Base-by-base conservation (phyloP, 2,113 vertebrate genomes). In the Sceloporus undulatus region DNA sequence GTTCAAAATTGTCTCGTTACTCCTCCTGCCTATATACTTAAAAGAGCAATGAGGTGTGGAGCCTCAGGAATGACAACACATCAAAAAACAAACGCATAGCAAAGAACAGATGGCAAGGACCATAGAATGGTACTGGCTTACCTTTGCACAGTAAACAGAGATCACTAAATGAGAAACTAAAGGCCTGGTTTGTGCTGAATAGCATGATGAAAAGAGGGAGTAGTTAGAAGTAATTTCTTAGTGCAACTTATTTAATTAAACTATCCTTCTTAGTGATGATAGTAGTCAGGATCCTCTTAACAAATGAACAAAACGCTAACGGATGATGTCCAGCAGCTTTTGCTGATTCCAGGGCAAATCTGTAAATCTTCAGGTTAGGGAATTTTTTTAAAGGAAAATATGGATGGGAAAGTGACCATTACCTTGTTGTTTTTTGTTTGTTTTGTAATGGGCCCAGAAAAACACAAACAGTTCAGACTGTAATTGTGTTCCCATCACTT, bases 1-100 rank as follows among this genome's bases (percentile, higher is more conserved):
- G 83, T 85, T 85, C 13, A 85, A 9, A 85, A 76, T 75, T 62
- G 54, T 73, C 42, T 73, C 48, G 9, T n/a, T 85, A 34, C 34
- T 75, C n/a, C 40, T 40, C 59, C 27, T 83, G 18, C 27, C 52
- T 21, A 85, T n/a, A 9, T 59, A 38, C 21, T 48, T n/a, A 54
- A 21, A 6, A 40, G n/a, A 10, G 59, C 10, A 84, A 40, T 40
- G 23, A 40, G 62, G 52, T 19, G 5, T 62, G 48, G n/a, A 52
- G 29, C 3, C 27, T 83, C 62, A 8, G n/a, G 18, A 78, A 81
- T 62, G 29, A 62, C 54, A 59, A 29, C 3, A 81, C 42, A 73
- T 84, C 52, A n/a, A 27, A 85, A 54, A 62, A 62, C 13, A 18
- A n/a, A n/a, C n/a, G n/a, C 48, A 38, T 23, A 74, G 18, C 16